A percentile compares a stretch with the other conserved stretches of the same genome.
Conservation (phyloP, 2,797 vertebrate genomes). For the Limnodromus scolopaceus region DNA sequence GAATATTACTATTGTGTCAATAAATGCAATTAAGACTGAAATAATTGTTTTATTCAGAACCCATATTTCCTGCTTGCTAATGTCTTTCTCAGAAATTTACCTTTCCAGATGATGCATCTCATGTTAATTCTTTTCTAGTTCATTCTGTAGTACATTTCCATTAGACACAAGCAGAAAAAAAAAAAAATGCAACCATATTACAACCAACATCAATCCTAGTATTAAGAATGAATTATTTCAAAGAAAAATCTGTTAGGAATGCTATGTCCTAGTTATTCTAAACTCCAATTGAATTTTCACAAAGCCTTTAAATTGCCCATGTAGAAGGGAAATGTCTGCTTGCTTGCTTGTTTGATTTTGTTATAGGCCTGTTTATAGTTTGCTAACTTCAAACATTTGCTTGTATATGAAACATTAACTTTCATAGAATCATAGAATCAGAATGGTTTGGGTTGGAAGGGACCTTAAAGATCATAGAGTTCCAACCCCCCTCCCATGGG, state of each 20-base stretch:
- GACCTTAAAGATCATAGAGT: background rate
- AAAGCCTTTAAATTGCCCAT: background rate
- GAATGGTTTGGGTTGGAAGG: background rate
- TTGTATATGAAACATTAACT: background rate
- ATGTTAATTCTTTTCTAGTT: constrained; percentile 21
- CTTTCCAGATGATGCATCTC: constrained; percentile 17
- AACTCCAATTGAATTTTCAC: background rate
- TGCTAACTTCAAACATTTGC: background rate
- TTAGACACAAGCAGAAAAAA: background rate
- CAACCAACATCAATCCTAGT: background rate
- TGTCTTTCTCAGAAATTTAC: constrained; percentile 29
- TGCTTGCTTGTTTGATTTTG: constrained; percentile 8
- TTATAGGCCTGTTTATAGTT: background rate
- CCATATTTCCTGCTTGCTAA: background rate
- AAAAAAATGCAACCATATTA: background rate
- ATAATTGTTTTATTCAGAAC: background rate
- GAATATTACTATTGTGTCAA: constrained; percentile 26
- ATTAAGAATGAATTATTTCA: background rate
- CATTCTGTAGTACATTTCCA: constrained; percentile 2
- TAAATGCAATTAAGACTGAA: constrained; percentile 14
- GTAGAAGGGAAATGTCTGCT: background rate
- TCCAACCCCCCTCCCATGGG: background rate
- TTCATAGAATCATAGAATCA: background rate
- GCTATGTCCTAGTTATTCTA: background rate
- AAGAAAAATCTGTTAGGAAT: constrained; percentile 7